Conservation (phyloP, 2,888 invertebrate genomes). For the Noctua janthe region DNA sequence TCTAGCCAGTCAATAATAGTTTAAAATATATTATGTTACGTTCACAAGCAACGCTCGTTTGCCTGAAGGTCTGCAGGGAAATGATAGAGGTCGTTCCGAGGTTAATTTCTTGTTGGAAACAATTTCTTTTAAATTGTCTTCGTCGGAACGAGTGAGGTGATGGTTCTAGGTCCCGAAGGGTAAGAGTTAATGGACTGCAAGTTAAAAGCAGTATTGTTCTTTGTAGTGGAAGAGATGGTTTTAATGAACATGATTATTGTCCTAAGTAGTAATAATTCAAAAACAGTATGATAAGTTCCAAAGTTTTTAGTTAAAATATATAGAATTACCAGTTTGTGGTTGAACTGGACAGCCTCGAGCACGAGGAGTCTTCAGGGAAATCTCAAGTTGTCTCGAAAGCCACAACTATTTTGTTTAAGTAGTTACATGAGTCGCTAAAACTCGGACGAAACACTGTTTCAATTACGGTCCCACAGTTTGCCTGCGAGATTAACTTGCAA, state of each 20-base stretch:
- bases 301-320: slow-evolving; percentile 18
- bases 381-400: slow-evolving; percentile 34
- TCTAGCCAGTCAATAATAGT: too few relatives aligned
- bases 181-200: neutral
- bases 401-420: slow-evolving; percentile 41
- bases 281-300: neutral
- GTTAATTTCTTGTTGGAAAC: slow-evolving; percentile 33
- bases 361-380: slow-evolving; percentile 29
- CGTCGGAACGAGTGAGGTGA: neutral
- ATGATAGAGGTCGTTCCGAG: slow-evolving; percentile 6
- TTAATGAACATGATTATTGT: neutral
- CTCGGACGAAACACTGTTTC: slow-evolving; percentile 14
- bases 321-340: slow-evolving; percentile 20
- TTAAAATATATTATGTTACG: neutral
- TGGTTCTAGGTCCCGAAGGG: too few relatives aligned
- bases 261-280: neutral
- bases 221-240: neutral
- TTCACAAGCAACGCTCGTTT: slow-evolving; percentile 6
- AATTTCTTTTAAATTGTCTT: slow-evolving; percentile 20
- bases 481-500: neutral
- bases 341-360: slow-evolving; percentile 1
- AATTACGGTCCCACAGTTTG: neutral
- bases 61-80: slow-evolving; percentile 4
- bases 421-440: slow-evolving; percentile 6
- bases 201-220: neutral